phyloP scores from a whole-genome alignment of 1,140 invertebrate species.

The Mamestra configurata region DNA sequence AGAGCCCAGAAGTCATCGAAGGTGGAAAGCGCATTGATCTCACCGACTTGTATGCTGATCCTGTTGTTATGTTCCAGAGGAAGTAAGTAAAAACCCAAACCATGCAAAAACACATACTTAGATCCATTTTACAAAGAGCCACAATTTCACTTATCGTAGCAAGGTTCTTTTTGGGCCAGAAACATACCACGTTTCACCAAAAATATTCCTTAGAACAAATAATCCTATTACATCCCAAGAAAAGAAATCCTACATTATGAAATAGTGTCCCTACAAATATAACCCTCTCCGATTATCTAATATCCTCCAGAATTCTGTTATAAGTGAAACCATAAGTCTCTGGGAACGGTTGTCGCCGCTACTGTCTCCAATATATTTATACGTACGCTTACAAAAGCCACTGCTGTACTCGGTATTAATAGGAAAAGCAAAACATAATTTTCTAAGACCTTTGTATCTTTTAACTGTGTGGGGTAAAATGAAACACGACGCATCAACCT shows the following conservation, averaged over 20 bases:
- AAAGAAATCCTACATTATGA: conserved; percentile 15
- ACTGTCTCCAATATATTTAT: conserved; percentile 35
- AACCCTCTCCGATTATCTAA: conserved; percentile 8
- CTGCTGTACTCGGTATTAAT: conserved; percentile 39
- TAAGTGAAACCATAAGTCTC: conserved; percentile 37
- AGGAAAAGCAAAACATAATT: conserved; percentile 42
- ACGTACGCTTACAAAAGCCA: conserved; percentile 39
- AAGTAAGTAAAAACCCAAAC: conserved; percentile 86
- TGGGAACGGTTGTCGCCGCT: conserved; percentile 1
- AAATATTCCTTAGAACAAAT: background rate
- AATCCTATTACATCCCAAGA: background rate
- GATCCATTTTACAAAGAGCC: background rate
- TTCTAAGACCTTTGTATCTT: conserved; percentile 32
- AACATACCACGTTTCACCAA: background rate
- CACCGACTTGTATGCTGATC: conserved; percentile 92
- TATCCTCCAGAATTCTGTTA: conserved; percentile 32
- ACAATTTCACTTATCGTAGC: too few species aligned
- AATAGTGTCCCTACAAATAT: conserved; percentile 31
- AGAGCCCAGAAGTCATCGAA: conserved; percentile 92
- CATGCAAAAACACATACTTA: background rate
- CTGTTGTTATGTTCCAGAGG: conserved; percentile 92
- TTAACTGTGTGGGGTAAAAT: conserved; percentile 11
- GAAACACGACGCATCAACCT: conserved; percentile 33
- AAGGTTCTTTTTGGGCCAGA: background rate
- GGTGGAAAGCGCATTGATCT: conserved; percentile 92